Evolutionary conservation across 2,888 invertebrate genomes (phyloP).

Genomic region (Diarsia dahlii): DNA sequence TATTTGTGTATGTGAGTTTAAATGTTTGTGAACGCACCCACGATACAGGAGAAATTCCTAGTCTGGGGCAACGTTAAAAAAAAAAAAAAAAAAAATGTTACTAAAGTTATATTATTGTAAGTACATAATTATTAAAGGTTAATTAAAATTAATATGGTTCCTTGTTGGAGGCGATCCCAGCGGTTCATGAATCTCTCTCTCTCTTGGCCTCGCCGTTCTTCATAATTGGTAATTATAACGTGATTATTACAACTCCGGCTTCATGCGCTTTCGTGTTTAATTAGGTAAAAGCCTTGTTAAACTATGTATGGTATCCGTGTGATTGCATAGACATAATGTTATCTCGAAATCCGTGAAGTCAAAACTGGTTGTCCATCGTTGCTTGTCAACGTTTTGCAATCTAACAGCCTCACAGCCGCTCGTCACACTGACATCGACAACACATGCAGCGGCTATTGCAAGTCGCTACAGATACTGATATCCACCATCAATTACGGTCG

Average conservation of each 20-base stretch:
- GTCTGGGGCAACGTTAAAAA: too few species aligned
- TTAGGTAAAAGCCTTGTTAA: background rate
- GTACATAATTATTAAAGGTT: background rate
- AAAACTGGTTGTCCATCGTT: background rate
- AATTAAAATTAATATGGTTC: constrained; percentile 2
- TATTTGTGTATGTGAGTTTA: too few species aligned
- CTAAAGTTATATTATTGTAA: background rate
- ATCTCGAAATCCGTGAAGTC: background rate
- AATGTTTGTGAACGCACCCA: too few species aligned
- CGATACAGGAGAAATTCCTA: too few species aligned
- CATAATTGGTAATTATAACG: constrained; percentile 28
- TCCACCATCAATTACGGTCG: constrained; percentile 2
- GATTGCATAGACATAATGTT: too few species aligned
- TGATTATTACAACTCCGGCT: background rate
- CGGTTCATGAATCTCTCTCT: background rate
- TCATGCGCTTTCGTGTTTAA: background rate
- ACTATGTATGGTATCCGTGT: background rate
- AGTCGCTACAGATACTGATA: background rate
- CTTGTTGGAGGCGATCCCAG: background rate
- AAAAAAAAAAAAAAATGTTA: too few species aligned
- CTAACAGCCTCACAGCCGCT: background rate
- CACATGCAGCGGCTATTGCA: constrained; percentile 14
- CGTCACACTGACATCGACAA: background rate
- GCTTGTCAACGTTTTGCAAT: background rate
- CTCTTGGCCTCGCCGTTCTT: background rate